phyloP scores from a whole-genome alignment of 2,113 vertebrate species.

The Gallinago paraguaiae region DNA sequence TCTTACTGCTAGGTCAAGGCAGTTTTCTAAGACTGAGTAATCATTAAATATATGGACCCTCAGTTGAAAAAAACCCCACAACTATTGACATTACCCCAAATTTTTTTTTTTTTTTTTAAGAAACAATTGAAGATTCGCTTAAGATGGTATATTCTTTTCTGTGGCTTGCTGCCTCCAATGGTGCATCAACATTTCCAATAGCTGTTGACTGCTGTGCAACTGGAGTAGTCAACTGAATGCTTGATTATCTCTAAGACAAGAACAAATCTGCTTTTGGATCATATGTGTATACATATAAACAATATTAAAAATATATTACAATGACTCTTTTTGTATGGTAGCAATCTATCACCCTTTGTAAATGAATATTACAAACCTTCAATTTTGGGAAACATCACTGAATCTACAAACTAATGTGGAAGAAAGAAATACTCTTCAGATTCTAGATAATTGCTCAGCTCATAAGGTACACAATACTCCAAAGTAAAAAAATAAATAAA shows the following conservation, averaged over 20 bases:
- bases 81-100: neutral
- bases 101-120: neutral
- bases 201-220: neutral
- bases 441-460: neutral
- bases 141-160: neutral
- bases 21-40: neutral
- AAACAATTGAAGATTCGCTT: neutral
- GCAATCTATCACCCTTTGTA: neutral
- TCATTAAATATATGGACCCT: neutral
- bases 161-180: neutral
- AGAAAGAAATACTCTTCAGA: neutral
- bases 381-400: neutral
- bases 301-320: neutral
- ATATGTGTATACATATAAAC: neutral
- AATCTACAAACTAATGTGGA: neutral
- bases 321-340: neutral
- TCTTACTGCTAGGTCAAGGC: neutral
- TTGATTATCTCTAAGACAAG: neutral
- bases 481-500: neutral
- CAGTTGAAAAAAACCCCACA: neutral
- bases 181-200: neutral
- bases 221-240: neutral
- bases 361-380: neutral
- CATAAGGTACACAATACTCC: accelerated
- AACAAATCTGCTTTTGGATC: neutral